These are phyloP conservation scores for Dryobotodes eremita DNA, from an alignment of 2,888 invertebrate species.

Conservation along the genomic window DNA sequence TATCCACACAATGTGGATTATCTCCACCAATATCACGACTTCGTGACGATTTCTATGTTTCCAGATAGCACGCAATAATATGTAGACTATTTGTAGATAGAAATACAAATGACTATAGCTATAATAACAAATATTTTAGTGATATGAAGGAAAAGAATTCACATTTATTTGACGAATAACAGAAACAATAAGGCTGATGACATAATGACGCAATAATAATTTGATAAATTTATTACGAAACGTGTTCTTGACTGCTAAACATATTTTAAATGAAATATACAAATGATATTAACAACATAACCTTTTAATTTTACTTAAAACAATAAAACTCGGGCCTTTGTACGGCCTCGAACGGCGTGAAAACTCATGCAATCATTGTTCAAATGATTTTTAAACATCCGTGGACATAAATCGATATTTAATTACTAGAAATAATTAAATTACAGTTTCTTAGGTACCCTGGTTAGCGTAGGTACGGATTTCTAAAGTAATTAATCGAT, in stretches of 20 bases:
- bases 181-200: constrained; percentile 20
- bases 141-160: neutral
- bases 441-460: constrained; percentile 66
- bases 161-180: neutral
- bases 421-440: constrained; percentile 64
- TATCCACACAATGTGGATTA: neutral
- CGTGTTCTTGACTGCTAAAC: constrained; percentile 43
- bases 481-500: constrained; percentile 60
- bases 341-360: constrained; percentile 22
- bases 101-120: neutral
- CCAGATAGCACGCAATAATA: neutral
- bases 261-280: constrained; percentile 65
- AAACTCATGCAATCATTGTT: constrained; percentile 51
- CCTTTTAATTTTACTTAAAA: constrained; percentile 46
- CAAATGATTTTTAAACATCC: constrained; percentile 39
- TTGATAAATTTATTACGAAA: constrained; percentile 53
- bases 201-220: neutral
- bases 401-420: constrained; percentile 58
- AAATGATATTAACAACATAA: constrained; percentile 64
- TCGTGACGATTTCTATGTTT: constrained; percentile 32
- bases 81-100: neutral
- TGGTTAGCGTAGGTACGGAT: constrained; percentile 63
- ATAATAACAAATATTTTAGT: neutral
- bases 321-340: constrained; percentile 46
- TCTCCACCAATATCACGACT: constrained; percentile 15